A percentile compares a stretch with the other conserved stretches of the same genome.
Conservation (phyloP, 2,888 invertebrate genomes). For the Diarsia mendica region DNA sequence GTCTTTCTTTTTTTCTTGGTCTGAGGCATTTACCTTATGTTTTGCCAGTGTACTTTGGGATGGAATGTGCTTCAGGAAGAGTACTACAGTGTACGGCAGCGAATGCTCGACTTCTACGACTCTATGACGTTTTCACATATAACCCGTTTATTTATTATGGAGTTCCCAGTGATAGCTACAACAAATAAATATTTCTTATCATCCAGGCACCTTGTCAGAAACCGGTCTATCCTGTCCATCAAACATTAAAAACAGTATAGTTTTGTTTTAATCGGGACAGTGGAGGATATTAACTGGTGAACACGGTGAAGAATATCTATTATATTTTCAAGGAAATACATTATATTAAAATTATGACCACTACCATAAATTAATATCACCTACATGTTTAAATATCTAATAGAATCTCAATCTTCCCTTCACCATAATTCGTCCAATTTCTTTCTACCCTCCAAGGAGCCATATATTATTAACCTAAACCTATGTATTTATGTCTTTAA, state of each 20-base stretch:
- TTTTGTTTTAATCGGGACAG: conserved; percentile 50
- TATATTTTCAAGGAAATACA: neutral
- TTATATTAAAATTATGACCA: neutral
- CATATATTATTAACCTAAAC: conserved; percentile 6
- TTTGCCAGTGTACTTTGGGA: neutral
- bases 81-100: no score
- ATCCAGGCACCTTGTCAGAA: conserved; percentile 68
- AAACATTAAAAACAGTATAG: conserved; percentile 62
- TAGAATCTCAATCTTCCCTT: neutral
- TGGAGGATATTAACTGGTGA: conserved; percentile 42
- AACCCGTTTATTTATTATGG: neutral
- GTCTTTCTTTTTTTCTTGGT: no score
- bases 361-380: neutral
- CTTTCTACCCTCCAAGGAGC: conserved; percentile 30
- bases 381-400: neutral
- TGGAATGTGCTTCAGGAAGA: neutral
- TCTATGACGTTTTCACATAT: neutral
- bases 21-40: no score
- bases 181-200: conserved; percentile 54
- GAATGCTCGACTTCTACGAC: neutral
- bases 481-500: conserved; percentile 16
- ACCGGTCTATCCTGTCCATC: conserved; percentile 54
- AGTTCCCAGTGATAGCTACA: neutral
- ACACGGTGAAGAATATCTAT: neutral
- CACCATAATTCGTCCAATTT: conserved; percentile 20